Conservation (phyloP, 2,888 invertebrate species). For the Amiota mariae region DNA sequence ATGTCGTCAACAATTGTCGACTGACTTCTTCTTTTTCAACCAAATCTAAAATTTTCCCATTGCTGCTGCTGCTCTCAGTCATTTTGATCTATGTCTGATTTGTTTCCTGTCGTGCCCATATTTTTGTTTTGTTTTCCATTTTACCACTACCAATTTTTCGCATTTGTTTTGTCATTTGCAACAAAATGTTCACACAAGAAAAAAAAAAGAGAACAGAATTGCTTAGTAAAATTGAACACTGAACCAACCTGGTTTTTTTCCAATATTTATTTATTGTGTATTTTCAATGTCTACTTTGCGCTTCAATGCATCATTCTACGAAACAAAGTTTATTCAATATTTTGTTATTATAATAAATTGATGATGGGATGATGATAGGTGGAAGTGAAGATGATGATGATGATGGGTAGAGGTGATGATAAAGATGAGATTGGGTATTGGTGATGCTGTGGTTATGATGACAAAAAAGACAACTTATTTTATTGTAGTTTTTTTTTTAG, state of each 20-base stretch:
- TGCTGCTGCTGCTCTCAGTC: conserved; percentile 40
- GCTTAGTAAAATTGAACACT: conserved; percentile 29
- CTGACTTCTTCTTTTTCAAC: conserved; percentile 29
- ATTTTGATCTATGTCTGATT: conserved; percentile 65
- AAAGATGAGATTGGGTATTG: too few species aligned
- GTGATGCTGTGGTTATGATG: too few species aligned
- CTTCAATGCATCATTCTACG: conserved; percentile 38
- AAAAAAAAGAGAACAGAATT: conserved; percentile 16
- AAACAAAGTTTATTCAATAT: neutral
- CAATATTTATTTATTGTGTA: conserved; percentile 28
- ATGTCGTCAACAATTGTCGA: neutral
- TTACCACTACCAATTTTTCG: conserved; percentile 29
- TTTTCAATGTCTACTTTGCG: conserved; percentile 45
- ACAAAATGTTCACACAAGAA: conserved; percentile 38
- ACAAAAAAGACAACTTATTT: too few species aligned
- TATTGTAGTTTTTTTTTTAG: too few species aligned
- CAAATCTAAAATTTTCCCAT: conserved; percentile 39
- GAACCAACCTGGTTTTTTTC: conserved; percentile 44
- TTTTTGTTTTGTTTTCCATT: conserved; percentile 25
- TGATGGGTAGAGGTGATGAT: too few species aligned
- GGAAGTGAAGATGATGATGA: too few species aligned
- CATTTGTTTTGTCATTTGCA: conserved; percentile 35
- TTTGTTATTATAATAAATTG: too few species aligned
- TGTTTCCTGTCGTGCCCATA: conserved; percentile 69
- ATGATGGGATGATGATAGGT: too few species aligned